These are phyloP conservation scores for Acrocera orbiculus DNA, from an alignment of 2,888 invertebrate species.

Conservation along the genomic window DNA sequence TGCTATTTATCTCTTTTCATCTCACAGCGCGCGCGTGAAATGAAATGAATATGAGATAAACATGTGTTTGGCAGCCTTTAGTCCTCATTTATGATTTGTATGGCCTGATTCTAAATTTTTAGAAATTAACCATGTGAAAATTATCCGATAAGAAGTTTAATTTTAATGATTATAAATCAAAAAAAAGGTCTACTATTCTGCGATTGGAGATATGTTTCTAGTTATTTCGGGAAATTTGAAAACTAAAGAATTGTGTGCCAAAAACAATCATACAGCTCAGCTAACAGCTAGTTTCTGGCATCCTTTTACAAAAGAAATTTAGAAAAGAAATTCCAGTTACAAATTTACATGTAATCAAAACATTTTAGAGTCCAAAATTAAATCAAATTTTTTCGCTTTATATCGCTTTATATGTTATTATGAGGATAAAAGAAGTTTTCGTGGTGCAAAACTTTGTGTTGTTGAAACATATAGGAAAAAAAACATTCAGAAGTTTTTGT, in stretches of 20 bases:
- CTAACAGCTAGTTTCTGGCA: slow-evolving; percentile 87
- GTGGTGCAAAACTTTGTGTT: slow-evolving; percentile 83
- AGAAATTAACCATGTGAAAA: slow-evolving; percentile 92
- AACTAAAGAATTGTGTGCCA: too few relatives aligned
- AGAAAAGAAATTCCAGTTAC: slow-evolving; percentile 59
- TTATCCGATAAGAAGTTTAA: slow-evolving; percentile 74
- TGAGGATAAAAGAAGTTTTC: slow-evolving; percentile 66
- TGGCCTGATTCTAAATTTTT: too few relatives aligned
- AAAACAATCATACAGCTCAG: slow-evolving; percentile 80
- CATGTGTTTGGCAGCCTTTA: too few relatives aligned
- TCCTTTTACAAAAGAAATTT: slow-evolving; percentile 63
- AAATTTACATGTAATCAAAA: slow-evolving; percentile 69
- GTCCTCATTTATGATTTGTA: too few relatives aligned
- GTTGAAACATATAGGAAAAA: slow-evolving; percentile 62
- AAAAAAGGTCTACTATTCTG: too few relatives aligned
- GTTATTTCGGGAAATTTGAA: slow-evolving; percentile 85
- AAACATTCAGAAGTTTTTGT: slow-evolving; percentile 75
- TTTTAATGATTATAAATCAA: neutral
- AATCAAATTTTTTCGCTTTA: slow-evolving; percentile 86
- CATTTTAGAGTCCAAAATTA: slow-evolving; percentile 92
- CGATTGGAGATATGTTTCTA: slow-evolving; percentile 83
- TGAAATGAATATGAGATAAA: too few relatives aligned
- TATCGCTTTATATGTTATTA: slow-evolving; percentile 86
- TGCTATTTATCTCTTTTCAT: too few relatives aligned
- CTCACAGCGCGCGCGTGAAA: too few relatives aligned